phyloP scores from a whole-genome alignment of 1,140 invertebrate species.

The Tachypleus tridentatus region DNA sequence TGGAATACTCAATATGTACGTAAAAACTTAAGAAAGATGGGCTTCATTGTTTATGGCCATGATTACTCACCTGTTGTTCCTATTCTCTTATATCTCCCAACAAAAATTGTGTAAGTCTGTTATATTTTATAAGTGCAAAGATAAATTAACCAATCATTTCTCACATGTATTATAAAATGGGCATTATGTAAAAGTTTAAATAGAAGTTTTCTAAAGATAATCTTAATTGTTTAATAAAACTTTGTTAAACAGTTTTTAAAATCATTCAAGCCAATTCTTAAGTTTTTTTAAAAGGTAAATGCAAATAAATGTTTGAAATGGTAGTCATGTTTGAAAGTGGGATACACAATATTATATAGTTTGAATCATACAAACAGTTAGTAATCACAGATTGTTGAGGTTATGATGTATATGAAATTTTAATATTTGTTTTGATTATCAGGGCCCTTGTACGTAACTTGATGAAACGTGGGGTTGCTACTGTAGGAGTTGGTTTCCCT shows the following conservation, averaged over 20 bases:
- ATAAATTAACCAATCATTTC: background rate
- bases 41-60: constrained; percentile 90
- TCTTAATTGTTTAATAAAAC: too few relatives aligned
- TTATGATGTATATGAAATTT: too few relatives aligned
- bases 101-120: constrained; percentile 59
- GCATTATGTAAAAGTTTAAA: background rate
- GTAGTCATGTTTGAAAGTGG: too few relatives aligned
- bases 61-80: constrained; percentile 95
- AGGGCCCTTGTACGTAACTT: constrained; percentile 74
- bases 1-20: constrained; percentile 80
- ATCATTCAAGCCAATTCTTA: too few relatives aligned
- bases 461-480: constrained; percentile 67
- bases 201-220: too few relatives aligned
- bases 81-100: constrained; percentile 84
- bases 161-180: background rate
- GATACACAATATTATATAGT: too few relatives aligned
- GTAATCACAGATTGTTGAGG: too few relatives aligned
- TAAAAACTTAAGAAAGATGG: constrained; percentile 68
- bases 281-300: too few relatives aligned
- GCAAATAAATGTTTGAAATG: too few relatives aligned
- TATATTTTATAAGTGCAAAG: background rate
- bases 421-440: constrained; percentile 1
- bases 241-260: too few relatives aligned
- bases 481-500: constrained; percentile 94
- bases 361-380: too few relatives aligned